A percentile compares a stretch with the other conserved stretches of the same genome.
These are phyloP conservation scores for Bucorvus abyssinicus DNA, from an alignment of 2,797 vertebrate genomes.

Conservation along the genomic window DNA sequence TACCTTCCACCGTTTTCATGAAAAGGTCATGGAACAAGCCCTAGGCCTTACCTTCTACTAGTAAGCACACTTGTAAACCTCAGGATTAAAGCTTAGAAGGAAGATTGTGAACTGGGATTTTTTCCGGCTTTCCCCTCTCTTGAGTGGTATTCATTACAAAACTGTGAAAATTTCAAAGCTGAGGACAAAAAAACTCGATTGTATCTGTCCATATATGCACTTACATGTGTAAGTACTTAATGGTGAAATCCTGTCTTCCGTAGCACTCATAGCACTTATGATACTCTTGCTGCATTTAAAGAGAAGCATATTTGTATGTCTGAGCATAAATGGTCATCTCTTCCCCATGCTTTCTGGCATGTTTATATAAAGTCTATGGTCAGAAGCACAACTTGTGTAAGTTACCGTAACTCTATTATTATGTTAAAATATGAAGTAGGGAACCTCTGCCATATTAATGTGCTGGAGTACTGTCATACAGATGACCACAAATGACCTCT, in stretches of 20 bases:
- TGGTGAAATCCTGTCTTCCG: neutral
- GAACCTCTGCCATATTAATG: neutral
- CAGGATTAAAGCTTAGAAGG: neutral
- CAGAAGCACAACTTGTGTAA: neutral
- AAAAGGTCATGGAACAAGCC: neutral
- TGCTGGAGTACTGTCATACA: neutral
- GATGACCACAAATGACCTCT: neutral
- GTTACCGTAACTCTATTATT: neutral
- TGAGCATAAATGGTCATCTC: neutral
- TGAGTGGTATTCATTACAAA: neutral
- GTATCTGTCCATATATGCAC: neutral
- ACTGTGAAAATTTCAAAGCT: neutral
- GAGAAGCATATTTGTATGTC: fast-evolving
- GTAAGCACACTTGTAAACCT: neutral
- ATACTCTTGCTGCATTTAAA: neutral
- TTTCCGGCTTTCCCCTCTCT: neutral
- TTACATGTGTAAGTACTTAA: neutral
- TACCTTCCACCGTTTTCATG: neutral
- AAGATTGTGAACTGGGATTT: neutral
- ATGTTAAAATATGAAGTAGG: neutral
- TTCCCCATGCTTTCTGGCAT: fast-evolving
- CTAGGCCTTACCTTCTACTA: neutral
- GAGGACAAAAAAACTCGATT: neutral
- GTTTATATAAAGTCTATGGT: neutral
- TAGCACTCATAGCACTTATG: neutral